Evolutionary conservation across 2,113 vertebrate species (phyloP), one percentile per base, ranked within the genome.

Genomic region (Columba livia): DNA sequence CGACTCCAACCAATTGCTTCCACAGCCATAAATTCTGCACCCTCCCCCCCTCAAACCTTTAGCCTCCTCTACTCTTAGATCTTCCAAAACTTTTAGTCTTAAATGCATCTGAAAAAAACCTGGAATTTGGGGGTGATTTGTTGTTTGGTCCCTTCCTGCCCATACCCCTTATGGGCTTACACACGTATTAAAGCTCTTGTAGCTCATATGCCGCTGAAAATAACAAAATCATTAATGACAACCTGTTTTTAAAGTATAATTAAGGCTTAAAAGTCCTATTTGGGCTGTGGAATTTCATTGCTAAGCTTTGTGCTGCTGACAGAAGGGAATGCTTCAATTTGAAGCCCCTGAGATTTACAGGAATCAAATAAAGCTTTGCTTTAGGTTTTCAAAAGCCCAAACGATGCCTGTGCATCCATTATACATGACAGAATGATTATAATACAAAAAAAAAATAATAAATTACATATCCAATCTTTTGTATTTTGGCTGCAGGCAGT

Each of bases 361-460:
- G 91, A 96, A 96, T 94, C 94, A 96, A 91, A 53, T 93, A 70
- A 85, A 93, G 95, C 95, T 97, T 95, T 94, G 85, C 83, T 84
- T 78, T 81, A 94, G 90, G 86, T 84, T 94, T 97, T 93, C 56
- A 71, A 93, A 96, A 96, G 93, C 66, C 57, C 34, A 38, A 71
- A 80, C 67, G 83, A 58, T 90, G 81, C 85, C 70, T 86, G 70
- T 65, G 67, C 92, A 94, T 88, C 84, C 62, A 75, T 94, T 94
- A 84, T 25, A 90, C 31, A 50, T 58, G 94, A 89, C 72, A 94
- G 91, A 87, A 95, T 80, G 82, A 90, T 96, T 95, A 85, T 56
- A 77, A n/a, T 64, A 72, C 48, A 61, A 60, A 81, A 81, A 83
- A 42, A 78, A 74, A 81, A 83, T 71, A 40, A 40, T 40, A 42